These are phyloP conservation scores for Heliconius aoede DNA, from an alignment of 2,888 invertebrate species.

Conservation along the genomic window DNA sequence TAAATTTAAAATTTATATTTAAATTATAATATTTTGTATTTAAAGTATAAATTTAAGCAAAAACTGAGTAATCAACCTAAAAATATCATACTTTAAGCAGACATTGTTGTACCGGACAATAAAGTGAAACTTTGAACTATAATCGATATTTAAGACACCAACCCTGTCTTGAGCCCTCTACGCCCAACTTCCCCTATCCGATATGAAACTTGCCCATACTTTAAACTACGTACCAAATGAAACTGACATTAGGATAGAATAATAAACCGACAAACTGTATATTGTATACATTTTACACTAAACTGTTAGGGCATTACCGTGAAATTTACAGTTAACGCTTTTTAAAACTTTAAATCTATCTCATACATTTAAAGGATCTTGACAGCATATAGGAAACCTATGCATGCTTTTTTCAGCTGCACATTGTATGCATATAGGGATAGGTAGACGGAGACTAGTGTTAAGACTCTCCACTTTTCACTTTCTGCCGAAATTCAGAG, in stretches of 20 bases:
- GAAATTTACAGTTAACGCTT: neutral
- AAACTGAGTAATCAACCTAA: neutral
- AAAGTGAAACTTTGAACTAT: neutral
- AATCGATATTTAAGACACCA: conserved; percentile 1
- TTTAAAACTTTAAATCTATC: neutral
- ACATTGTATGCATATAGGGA: neutral
- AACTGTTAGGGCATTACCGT: conserved; percentile 21
- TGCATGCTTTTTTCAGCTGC: neutral
- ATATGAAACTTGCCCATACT: conserved; percentile 40
- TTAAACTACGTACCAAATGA: conserved; percentile 35
- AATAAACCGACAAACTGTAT: conserved; percentile 18
- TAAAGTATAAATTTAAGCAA: neutral
- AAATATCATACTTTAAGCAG: neutral
- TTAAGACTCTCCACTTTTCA: no score
- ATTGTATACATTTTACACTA: conserved; percentile 20
- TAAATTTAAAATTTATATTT: no score
- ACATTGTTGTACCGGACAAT: neutral
- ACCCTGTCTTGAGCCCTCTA: conserved; percentile 15
- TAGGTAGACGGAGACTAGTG: neutral
- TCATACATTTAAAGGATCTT: neutral
- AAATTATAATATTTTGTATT: no score
- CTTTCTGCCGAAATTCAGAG: no score
- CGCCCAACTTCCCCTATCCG: conserved; percentile 28
- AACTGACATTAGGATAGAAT: conserved; percentile 36
- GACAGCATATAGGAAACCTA: neutral